Conservation (phyloP, 2,888 invertebrate genomes). For the Andrena flavipes region DNA sequence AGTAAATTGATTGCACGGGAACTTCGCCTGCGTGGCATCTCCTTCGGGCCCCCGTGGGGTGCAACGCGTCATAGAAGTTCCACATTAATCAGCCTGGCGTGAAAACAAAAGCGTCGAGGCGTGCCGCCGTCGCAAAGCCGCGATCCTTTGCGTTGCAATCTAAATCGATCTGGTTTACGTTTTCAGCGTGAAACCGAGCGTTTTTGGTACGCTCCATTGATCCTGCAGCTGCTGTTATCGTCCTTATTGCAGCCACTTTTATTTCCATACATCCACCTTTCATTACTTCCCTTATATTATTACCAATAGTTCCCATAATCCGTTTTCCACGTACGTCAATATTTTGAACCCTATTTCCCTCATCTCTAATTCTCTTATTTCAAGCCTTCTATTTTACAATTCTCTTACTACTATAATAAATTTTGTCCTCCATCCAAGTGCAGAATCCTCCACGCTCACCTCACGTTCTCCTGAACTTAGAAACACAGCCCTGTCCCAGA, state of each 20-base stretch:
- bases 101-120: constrained; percentile 60
- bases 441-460: too few species aligned
- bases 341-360: background rate
- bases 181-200: constrained; percentile 62
- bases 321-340: background rate
- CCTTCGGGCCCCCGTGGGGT: constrained; percentile 30
- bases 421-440: too few species aligned
- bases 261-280: background rate
- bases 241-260: constrained; percentile 37
- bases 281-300: constrained; percentile 2
- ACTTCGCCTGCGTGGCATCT: constrained; percentile 22
- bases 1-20: constrained; percentile 40
- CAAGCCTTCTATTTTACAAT: too few species aligned
- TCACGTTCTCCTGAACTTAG: too few species aligned
- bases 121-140: constrained; percentile 46
- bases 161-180: constrained; percentile 61
- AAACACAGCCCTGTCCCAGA: background rate
- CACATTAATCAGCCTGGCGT: constrained; percentile 69
- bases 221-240: constrained; percentile 40
- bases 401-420: too few species aligned
- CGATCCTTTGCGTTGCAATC: constrained; percentile 64
- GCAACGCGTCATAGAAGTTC: constrained; percentile 53
- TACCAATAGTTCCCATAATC: background rate
- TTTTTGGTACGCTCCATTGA: constrained; percentile 50
- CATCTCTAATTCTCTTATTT: too few species aligned